phyloP scores from a whole-genome alignment of 2,888 invertebrate genomes.

The Frankliniella intonsa region DNA sequence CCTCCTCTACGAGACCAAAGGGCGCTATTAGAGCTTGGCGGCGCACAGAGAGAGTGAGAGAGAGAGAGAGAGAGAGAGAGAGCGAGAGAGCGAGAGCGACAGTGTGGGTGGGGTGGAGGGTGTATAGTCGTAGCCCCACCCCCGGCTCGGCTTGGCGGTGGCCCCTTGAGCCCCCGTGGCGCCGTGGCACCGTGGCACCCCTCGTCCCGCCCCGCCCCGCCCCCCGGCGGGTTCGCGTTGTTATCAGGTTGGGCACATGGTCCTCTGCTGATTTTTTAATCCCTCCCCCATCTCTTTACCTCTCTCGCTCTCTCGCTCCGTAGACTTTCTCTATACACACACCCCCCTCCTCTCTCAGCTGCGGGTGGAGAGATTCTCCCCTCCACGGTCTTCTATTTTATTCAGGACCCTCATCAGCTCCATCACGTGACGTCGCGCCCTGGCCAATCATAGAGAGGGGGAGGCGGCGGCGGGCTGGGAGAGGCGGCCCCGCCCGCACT shows the following conservation, averaged over 20 bases:
- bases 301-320: no score
- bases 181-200: no score
- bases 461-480: neutral
- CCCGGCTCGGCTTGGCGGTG: neutral
- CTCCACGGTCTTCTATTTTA: neutral
- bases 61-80: no score
- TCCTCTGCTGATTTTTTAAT: conserved; percentile 20
- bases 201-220: neutral
- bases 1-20: no score
- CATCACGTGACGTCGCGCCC: neutral
- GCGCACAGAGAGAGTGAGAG: no score
- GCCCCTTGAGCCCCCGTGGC: neutral
- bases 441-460: neutral
- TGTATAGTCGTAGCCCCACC: no score
- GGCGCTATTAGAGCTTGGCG: no score
- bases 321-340: no score
- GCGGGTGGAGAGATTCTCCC: conserved; percentile 31
- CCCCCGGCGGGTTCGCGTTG: neutral
- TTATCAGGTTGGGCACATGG: conserved; percentile 5
- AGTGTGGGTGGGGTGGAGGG: no score
- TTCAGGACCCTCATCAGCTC: conserved; percentile 34
- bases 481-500: no score
- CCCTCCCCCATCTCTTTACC: neutral
- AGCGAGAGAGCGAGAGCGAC: no score
- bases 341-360: conserved; percentile 33